These are phyloP conservation scores for Chloroceryle aenea DNA, from an alignment of 2,113 vertebrate species.

Conservation along the genomic window DNA sequence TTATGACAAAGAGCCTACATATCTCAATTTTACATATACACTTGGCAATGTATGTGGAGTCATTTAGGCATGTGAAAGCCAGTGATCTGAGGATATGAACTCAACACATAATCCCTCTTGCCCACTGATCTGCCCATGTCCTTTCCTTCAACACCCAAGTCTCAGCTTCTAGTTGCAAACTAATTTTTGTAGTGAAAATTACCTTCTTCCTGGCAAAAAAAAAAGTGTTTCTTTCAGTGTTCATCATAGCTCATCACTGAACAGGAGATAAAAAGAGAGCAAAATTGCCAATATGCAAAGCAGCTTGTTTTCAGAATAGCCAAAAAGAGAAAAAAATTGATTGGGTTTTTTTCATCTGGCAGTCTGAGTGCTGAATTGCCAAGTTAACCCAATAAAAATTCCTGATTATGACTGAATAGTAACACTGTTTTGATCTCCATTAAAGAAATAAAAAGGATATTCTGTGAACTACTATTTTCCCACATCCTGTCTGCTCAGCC, in stretches of 20 bases:
- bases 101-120: background rate
- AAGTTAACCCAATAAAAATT: background rate
- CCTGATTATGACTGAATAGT: background rate
- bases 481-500: slow-evolving; percentile 94
- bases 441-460: background rate
- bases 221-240: background rate
- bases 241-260: background rate
- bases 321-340: background rate
- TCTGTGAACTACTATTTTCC: background rate
- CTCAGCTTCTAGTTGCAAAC: background rate
- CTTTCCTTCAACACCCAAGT: background rate
- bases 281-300: background rate
- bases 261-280: background rate
- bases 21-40: background rate
- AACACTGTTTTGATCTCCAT: background rate
- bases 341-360: background rate
- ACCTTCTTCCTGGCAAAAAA: background rate
- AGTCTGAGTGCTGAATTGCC: background rate
- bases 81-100: background rate
- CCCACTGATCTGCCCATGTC: background rate
- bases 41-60: background rate
- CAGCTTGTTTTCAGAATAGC: background rate
- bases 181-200: background rate
- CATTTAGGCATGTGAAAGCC: background rate
- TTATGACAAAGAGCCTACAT: background rate